Conservation (phyloP, 2,888 invertebrate genomes). For the Caradrina clavipalpis region DNA sequence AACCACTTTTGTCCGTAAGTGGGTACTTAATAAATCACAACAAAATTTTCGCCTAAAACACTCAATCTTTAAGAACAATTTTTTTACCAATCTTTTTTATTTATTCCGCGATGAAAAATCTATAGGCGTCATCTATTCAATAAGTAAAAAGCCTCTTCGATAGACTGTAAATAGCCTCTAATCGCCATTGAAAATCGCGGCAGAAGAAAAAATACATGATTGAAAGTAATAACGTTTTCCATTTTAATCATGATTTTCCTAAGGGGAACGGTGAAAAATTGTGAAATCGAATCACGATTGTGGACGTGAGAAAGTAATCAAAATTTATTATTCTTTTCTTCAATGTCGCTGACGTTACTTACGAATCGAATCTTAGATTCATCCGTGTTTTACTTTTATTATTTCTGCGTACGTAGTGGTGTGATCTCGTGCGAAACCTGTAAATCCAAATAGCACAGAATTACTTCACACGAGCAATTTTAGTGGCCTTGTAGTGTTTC, state of each 20-base stretch:
- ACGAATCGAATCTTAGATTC: constrained; percentile 78
- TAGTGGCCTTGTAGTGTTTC: constrained; percentile 34
- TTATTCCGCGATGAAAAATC: constrained; percentile 46
- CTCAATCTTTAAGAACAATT: constrained; percentile 8
- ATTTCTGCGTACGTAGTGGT: constrained; percentile 27
- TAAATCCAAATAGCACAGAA: constrained; percentile 29
- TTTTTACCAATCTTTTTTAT: constrained; percentile 32
- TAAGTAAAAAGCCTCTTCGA: constrained; percentile 54
- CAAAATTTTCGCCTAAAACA: constrained; percentile 6
- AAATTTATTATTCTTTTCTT: constrained; percentile 88
- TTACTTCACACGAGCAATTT: constrained; percentile 36
- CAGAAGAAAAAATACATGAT: constrained; percentile 67
- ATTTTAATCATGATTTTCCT: constrained; percentile 85
- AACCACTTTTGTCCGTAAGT: neutral
- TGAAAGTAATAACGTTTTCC: constrained; percentile 79
- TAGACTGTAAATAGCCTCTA: constrained; percentile 60
- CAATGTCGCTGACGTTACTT: constrained; percentile 80
- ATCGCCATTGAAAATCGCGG: constrained; percentile 66
- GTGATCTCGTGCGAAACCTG: constrained; percentile 17
- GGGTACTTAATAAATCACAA: constrained; percentile 4
- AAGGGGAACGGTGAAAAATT: constrained; percentile 81
- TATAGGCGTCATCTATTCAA: constrained; percentile 57
- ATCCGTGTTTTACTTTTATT: constrained; percentile 63
- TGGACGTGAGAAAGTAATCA: constrained; percentile 89
- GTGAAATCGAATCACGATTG: constrained; percentile 87